A percentile compares a stretch with the other conserved stretches of the same genome.
These are phyloP conservation scores for Botia almorhae DNA, from an alignment of 2,797 vertebrate genomes.

Conservation along the genomic window DNA sequence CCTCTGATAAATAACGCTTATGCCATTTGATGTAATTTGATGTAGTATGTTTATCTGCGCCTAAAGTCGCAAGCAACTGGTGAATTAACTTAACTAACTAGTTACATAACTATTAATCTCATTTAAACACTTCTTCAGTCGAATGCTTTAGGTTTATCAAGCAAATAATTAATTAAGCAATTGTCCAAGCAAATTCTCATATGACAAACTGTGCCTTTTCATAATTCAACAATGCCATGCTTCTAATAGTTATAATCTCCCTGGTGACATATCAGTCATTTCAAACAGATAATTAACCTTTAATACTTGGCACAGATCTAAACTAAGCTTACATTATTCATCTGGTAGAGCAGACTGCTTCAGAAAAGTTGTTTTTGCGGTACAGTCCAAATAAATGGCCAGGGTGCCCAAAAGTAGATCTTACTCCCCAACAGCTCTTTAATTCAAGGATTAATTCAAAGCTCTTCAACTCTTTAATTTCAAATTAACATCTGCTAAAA, in stretches of 20 bases:
- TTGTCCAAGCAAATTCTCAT: no score
- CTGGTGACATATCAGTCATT: background rate
- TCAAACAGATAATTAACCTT: background rate
- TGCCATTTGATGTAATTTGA: no score
- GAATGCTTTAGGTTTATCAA: no score
- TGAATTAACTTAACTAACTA: no score
- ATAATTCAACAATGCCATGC: background rate
- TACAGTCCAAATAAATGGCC: background rate
- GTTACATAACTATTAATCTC: no score
- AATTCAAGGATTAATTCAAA: background rate
- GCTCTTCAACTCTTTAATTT: background rate
- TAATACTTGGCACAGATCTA: background rate
- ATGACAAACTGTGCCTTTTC: background rate
- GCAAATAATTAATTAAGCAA: no score
- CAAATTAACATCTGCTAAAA: background rate
- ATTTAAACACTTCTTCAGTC: no score
- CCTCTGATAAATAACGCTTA: background rate
- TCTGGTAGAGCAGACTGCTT: constrained; percentile 2
- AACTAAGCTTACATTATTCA: constrained; percentile 14
- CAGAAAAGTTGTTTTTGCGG: background rate
- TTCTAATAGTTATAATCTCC: background rate
- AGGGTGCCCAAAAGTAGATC: background rate
- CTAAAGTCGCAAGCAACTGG: no score
- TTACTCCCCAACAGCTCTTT: constrained; percentile 2
- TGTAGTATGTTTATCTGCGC: no score